These are phyloP conservation scores for Aurelia sp. DNA, from an alignment of 30 jellyfish, hydroid and myxozoan species.

Conservation along the genomic window DNA sequence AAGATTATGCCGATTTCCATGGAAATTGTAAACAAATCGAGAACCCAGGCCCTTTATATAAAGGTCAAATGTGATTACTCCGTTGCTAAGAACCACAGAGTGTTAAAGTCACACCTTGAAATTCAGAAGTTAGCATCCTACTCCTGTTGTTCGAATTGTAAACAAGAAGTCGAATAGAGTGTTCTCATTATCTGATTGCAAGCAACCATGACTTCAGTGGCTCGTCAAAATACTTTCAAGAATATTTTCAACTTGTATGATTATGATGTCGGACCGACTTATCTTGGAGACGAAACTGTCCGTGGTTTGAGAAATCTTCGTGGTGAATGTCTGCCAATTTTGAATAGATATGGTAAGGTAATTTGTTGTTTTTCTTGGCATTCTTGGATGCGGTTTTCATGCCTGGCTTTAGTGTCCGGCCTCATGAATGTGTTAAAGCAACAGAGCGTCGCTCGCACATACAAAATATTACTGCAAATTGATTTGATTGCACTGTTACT, in stretches of 20 bases:
- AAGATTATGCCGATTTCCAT: constrained; percentile 25
- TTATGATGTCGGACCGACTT: constrained; percentile 65
- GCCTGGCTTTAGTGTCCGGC: not conserved
- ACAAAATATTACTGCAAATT: too few species aligned
- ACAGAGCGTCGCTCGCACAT: not conserved
- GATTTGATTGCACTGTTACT: too few species aligned
- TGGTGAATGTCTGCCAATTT: constrained; percentile 68
- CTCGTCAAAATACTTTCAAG: constrained; percentile 51
- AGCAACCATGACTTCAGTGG: constrained; percentile 28
- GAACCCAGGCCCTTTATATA: not conserved
- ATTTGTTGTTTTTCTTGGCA: not conserved
- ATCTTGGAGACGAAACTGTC: constrained; percentile 36
- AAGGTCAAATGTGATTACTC: not conserved
- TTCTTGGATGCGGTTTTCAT: not conserved
- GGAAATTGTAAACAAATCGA: constrained; percentile 48
- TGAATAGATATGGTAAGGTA: constrained; percentile 31
- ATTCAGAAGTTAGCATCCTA: not conserved
- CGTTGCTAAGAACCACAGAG: not conserved
- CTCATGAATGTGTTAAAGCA: not conserved
- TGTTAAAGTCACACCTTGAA: not conserved
- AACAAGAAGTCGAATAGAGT: too few species aligned
- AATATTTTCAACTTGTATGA: constrained; percentile 60
- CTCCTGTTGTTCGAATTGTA: too few species aligned
- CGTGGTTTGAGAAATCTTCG: constrained; percentile 60
- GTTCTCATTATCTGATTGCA: not conserved